Evolutionary conservation across 1,140 invertebrate genomes (phyloP).

Genomic region (Chelonus insularis): DNA sequence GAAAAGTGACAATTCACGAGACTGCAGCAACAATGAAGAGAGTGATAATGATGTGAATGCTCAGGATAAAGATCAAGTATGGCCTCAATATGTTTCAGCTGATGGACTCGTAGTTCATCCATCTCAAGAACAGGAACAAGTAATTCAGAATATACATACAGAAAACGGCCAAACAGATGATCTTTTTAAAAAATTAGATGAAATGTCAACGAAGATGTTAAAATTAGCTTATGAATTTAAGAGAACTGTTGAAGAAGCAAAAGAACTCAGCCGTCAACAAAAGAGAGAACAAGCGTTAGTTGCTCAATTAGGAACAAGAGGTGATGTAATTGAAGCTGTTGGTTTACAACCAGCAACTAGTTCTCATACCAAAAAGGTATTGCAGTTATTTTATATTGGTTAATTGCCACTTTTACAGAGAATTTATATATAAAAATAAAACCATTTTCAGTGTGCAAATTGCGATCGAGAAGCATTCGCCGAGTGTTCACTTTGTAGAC

Average conservation of each 20-base stretch:
- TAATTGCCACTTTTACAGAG: too few relatives aligned
- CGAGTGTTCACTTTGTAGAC: constrained; percentile 81
- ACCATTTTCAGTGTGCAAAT: constrained; percentile 74
- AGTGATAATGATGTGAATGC: constrained; percentile 52
- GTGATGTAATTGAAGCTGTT: constrained; percentile 61
- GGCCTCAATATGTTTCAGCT: constrained; percentile 53
- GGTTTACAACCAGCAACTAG: constrained; percentile 64
- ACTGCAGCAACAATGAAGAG: constrained; percentile 57
- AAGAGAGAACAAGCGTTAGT: constrained; percentile 71
- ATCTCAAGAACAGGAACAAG: constrained; percentile 44
- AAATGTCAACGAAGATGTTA: constrained; percentile 67
- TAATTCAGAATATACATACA: constrained; percentile 42
- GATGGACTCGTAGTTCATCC: constrained; percentile 56
- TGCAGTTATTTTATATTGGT: constrained; percentile 43
- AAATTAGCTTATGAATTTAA: constrained; percentile 71
- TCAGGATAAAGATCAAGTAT: constrained; percentile 49
- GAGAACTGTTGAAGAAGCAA: constrained; percentile 69
- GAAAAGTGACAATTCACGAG: constrained; percentile 55
- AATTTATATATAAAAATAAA: too few relatives aligned
- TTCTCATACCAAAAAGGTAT: constrained; percentile 64
- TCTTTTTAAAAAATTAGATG: constrained; percentile 70
- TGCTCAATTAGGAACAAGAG: constrained; percentile 49
- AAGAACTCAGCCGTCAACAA: constrained; percentile 66
- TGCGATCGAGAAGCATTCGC: constrained; percentile 83
- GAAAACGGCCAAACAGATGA: constrained; percentile 56